Evolutionary conservation across 2,797 vertebrate species (phyloP), one percentile per base, ranked within the genome.

Genomic region (Gastrophryne carolinensis): DNA sequence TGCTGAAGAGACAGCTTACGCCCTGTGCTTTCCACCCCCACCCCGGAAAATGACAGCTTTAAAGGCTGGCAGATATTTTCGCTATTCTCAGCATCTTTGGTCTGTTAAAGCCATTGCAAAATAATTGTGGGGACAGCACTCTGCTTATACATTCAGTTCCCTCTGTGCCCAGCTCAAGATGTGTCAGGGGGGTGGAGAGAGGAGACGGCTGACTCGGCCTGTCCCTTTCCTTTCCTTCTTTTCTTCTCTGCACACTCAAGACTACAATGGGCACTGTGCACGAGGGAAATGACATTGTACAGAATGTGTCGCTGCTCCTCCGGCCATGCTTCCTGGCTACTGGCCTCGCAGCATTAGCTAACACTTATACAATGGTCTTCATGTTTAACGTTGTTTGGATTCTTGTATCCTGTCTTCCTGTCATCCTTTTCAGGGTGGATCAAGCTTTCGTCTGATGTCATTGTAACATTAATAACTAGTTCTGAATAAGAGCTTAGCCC

Each of bases 151-250:
- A 60, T 71, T 70, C 7, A 65, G 52, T 17, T 64, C 39, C 54
- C 47, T 44, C 47, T 26, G 15, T n/a, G 23, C 30, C 44, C 30
- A 34, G 62, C 65, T 70, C n/a, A 56, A 66, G 37, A 75, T 67
- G 73, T 71, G 54, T 76, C 39, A 60, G 13, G 19, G 49, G 27
- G 44, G 26, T 27, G 52, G 60, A 54, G 75, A 72, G 70, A 78
- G 68, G 75, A 72, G 60, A 50, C 50, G 24, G 68, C 67, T 72
- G 67, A 56, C 52, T 27, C 61, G 23, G 75, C 60, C 61, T 47
- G 58, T 65, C 75, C 61, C 68, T 78, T 76, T 77, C 74, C 74
- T 78, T 76, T 77, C 74, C 74, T 78, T 37, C 75, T 66, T 78
- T 78, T 78, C 47, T 78, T 78, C 75, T 72, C 29, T 37, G 24